Evolutionary conservation across 1,140 invertebrate species (phyloP), one percentile per base, ranked within the genome.

Genomic region (Mizuhopecten yessoensis): DNA sequence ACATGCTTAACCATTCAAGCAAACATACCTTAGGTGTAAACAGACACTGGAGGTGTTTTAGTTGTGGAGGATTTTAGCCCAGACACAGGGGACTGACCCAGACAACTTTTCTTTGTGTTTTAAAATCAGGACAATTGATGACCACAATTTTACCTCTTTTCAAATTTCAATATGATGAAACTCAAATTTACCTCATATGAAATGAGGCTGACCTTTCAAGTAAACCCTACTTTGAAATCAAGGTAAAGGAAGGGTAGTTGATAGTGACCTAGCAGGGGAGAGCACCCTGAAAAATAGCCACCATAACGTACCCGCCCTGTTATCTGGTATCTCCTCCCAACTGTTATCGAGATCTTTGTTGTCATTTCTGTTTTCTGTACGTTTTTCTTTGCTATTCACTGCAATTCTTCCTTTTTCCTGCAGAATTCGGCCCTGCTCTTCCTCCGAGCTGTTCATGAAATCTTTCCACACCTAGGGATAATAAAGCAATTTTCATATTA

Each of bases 391-490:
- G 33, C 88, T 57, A 33, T 91, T 75, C 34, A 45, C 86, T 34
- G 34, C 15, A 75, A 49, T 49, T 88, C 86, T 29, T 34, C 87
- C 36, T 13, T 13, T n/a, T 90, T 89, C 42, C 75, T 36, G 49
- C 36, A 90, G 33, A 29, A 90, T 36, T 23, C 34, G 45, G 23
- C 87, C 42, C 34, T 92, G 91, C 34, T 92, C 91, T 57, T 92
- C 91, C 88, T 92, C 92, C 34, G 92, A 91, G 36, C 88, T 89
- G 29, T 89, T 91, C n/a, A 92, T 88, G 34, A 92, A 92, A 42
- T 90, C 89, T 89, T 92, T 92, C 91, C 91, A 92, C 1, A 87
- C 89, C 91, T 92, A 87, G 0, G 87, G 5, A 23, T 2, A 87
- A 3, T 9, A 39, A 86, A 86, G 86, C n/a, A 33, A 13, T 34